A percentile compares a stretch with the other conserved stretches of the same genome.
These are phyloP conservation scores for Coenonympha glycerion DNA, from an alignment of 2,888 invertebrate genomes.

Conservation along the genomic window DNA sequence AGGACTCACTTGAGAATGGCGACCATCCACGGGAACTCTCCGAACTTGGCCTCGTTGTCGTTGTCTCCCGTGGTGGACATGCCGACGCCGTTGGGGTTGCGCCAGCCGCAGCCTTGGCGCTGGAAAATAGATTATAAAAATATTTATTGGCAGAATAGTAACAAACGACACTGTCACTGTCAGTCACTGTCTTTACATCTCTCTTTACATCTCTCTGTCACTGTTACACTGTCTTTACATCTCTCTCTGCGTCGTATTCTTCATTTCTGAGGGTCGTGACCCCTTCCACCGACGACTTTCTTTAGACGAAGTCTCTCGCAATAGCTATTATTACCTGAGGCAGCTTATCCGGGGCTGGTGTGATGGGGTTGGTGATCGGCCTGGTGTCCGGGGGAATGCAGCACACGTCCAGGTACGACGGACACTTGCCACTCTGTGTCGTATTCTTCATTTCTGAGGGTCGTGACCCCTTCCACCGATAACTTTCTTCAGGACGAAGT, in stretches of 20 bases:
- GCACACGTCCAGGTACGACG: constrained; percentile 55
- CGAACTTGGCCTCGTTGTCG: constrained; percentile 78
- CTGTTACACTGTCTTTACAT: too few relatives aligned
- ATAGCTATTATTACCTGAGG: constrained; percentile 28
- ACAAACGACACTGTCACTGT: too few relatives aligned
- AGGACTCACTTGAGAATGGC: constrained; percentile 70
- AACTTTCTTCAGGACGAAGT: too few relatives aligned
- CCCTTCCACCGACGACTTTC: too few relatives aligned
- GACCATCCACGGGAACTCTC: constrained; percentile 87
- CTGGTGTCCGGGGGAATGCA: constrained; percentile 44
- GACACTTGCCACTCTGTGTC: constrained; percentile 51
- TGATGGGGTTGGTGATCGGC: constrained; percentile 43
- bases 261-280: too few relatives aligned
- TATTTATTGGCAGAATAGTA: too few relatives aligned
- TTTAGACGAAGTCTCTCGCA: too few relatives aligned
- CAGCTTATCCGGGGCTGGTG: constrained; percentile 41
- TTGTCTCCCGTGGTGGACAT: constrained; percentile 78
- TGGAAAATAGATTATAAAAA: constrained; percentile 11
- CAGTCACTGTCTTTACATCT: too few relatives aligned
- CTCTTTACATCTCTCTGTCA: too few relatives aligned
- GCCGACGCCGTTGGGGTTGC: constrained; percentile 78
- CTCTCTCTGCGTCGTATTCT: too few relatives aligned
- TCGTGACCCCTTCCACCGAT: too few relatives aligned
- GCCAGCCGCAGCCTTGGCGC: constrained; percentile 78
- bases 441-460: too few relatives aligned